These are phyloP conservation scores for Dromococcyx pavoninus DNA, from an alignment of 2,797 vertebrate species.

Conservation along the genomic window DNA sequence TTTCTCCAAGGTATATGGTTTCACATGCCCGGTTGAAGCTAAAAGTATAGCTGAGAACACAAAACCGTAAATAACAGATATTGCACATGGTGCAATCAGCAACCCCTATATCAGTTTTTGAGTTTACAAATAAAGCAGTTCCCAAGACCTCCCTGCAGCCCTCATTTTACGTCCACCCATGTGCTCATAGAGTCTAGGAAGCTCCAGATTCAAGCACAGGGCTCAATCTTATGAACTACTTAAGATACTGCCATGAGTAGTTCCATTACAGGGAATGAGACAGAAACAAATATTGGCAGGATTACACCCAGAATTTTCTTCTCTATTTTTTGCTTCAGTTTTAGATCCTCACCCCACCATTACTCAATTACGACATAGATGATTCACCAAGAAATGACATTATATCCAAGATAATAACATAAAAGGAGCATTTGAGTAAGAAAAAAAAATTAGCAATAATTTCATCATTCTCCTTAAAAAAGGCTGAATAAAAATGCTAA, in stretches of 20 bases:
- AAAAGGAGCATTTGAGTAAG: background rate
- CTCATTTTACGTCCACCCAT: background rate
- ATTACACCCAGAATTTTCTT: background rate
- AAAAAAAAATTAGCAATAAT: background rate
- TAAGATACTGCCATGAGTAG: background rate
- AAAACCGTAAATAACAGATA: background rate
- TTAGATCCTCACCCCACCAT: background rate
- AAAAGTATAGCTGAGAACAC: background rate
- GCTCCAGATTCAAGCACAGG: background rate
- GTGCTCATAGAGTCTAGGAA: background rate
- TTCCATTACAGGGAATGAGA: background rate
- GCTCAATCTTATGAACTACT: background rate
- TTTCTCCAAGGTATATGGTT: constrained; percentile 8
- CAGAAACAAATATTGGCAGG: background rate
- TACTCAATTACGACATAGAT: background rate
- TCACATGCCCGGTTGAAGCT: background rate
- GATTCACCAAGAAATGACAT: background rate
- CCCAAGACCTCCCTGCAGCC: background rate
- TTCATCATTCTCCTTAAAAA: background rate
- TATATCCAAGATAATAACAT: background rate
- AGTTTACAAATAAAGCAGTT: background rate
- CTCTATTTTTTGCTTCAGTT: background rate
- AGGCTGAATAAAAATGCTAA: background rate
- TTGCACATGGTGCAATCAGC: background rate
- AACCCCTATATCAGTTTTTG: background rate